Conservation (phyloP, 1,140 invertebrate species). For the Danaus melanippus region DNA sequence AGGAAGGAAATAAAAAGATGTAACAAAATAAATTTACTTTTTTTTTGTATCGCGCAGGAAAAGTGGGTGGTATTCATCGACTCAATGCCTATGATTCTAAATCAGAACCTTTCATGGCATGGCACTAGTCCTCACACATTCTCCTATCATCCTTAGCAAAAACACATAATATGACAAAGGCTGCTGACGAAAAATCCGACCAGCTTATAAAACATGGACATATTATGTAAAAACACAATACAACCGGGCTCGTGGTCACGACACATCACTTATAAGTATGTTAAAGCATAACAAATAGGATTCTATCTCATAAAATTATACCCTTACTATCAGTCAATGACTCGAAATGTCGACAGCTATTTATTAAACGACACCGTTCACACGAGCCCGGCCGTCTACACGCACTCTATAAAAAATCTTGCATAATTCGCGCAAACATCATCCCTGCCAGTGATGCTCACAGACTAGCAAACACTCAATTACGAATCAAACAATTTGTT, state of each 20-base stretch:
- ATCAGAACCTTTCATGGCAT: slow-evolving; percentile 71
- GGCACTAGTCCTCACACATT: slow-evolving; percentile 68
- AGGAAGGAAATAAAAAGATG: slow-evolving; percentile 47
- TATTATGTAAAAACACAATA: slow-evolving; percentile 28
- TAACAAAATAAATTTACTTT: slow-evolving; percentile 58
- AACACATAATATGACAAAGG: slow-evolving; percentile 50
- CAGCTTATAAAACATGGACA: slow-evolving; percentile 22
- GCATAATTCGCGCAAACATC: slow-evolving; percentile 69
- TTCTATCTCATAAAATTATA: slow-evolving; percentile 10
- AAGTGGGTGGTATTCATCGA: slow-evolving; percentile 70
- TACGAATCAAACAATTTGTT: slow-evolving; percentile 29
- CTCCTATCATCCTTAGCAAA: slow-evolving; percentile 67
- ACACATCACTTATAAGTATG: slow-evolving; percentile 6
- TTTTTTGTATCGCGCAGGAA: slow-evolving; percentile 58
- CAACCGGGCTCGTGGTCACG: slow-evolving; percentile 20
- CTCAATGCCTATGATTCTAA: slow-evolving; percentile 69
- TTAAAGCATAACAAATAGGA: slow-evolving; percentile 6
- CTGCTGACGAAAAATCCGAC: slow-evolving; percentile 26
- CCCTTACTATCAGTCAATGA: slow-evolving; percentile 12
- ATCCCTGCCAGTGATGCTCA: slow-evolving; percentile 69
- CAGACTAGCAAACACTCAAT: slow-evolving; percentile 66
- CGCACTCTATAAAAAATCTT: slow-evolving; percentile 55
- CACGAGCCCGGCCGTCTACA: slow-evolving; percentile 26
- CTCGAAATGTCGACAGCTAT: slow-evolving; percentile 4
- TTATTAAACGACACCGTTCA: slow-evolving; percentile 3